phyloP scores from a whole-genome alignment of 2,888 invertebrate genomes.

The Apamea crenata region DNA sequence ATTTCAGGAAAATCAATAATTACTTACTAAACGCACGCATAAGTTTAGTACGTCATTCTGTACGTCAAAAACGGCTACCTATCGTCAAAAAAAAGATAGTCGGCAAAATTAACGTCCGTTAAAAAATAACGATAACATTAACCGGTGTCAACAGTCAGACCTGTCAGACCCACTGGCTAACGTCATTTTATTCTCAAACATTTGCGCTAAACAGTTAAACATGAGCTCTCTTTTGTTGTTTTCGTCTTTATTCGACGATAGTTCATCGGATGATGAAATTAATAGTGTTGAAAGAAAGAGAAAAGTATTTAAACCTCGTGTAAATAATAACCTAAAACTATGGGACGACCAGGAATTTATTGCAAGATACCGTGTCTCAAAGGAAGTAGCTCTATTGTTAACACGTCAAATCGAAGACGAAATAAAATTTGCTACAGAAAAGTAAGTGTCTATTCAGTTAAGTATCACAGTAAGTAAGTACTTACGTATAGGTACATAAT shows the following conservation, averaged over 20 bases:
- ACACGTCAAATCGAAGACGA: background rate
- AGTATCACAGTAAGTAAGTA: background rate
- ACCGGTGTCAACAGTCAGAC: too few relatives aligned
- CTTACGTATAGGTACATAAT: background rate
- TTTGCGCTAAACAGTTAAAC: background rate
- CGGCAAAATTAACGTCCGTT: background rate
- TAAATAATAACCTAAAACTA: background rate
- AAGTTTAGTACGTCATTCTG: too few relatives aligned
- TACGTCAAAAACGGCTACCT: too few relatives aligned
- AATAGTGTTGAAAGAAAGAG: background rate
- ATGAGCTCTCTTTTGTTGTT: background rate
- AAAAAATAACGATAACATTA: background rate
- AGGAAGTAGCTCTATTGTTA: background rate
- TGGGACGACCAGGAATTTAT: background rate
- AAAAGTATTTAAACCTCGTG: background rate
- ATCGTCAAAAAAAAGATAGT: too few relatives aligned
- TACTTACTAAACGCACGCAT: too few relatives aligned
- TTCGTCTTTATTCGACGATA: background rate
- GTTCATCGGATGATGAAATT: background rate
- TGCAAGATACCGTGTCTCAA: background rate
- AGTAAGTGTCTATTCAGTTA: background rate
- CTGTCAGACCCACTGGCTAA: background rate
- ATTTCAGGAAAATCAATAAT: too few relatives aligned
- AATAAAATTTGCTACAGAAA: background rate
- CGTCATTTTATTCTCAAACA: background rate